A percentile compares a stretch with the other conserved stretches of the same genome.
Conservation (phyloP, 2,888 invertebrate species). For the Drosophila putrida region DNA sequence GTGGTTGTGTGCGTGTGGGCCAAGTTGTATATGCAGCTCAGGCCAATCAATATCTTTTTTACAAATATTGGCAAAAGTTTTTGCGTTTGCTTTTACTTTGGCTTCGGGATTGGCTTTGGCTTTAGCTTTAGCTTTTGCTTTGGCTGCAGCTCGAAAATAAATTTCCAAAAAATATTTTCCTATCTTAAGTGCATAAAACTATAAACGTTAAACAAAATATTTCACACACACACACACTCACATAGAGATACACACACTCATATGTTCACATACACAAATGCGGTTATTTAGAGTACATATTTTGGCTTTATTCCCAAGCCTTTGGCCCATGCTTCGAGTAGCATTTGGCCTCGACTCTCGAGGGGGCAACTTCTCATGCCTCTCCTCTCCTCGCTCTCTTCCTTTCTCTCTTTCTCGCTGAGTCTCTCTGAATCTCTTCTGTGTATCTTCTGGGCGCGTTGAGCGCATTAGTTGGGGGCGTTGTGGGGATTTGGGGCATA, state of each 20-base stretch:
- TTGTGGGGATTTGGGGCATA: not conserved
- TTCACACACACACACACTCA: slow-evolving; percentile 53
- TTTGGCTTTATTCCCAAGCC: slow-evolving; percentile 76
- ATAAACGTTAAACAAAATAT: slow-evolving; percentile 81
- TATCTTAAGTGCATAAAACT: slow-evolving; percentile 80
- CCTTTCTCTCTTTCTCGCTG: not conserved
- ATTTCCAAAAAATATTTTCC: slow-evolving; percentile 75
- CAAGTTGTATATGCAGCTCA: slow-evolving; percentile 51
- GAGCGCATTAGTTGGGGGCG: slow-evolving; percentile 72
- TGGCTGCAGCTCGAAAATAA: slow-evolving; percentile 69
- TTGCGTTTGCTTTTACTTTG: slow-evolving; percentile 71
- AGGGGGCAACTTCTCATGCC: slow-evolving; percentile 40
- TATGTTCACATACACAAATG: slow-evolving; percentile 48
- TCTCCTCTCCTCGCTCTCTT: slow-evolving; percentile 1
- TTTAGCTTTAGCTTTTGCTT: slow-evolving; percentile 38
- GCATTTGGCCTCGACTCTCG: slow-evolving; percentile 60
- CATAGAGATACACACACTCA: slow-evolving; percentile 19
- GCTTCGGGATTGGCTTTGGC: slow-evolving; percentile 57
- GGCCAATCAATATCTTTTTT: slow-evolving; percentile 82
- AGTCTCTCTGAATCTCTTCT: slow-evolving; percentile 20
- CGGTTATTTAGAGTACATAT: slow-evolving; percentile 75
- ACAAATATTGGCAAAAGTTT: slow-evolving; percentile 81
- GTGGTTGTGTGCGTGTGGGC: slow-evolving; percentile 30
- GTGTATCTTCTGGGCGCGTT: slow-evolving; percentile 70
- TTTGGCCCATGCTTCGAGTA: slow-evolving; percentile 65